Conservation (phyloP, 1,140 invertebrate species). For the Macrobrachium rosenbergii region DNA sequence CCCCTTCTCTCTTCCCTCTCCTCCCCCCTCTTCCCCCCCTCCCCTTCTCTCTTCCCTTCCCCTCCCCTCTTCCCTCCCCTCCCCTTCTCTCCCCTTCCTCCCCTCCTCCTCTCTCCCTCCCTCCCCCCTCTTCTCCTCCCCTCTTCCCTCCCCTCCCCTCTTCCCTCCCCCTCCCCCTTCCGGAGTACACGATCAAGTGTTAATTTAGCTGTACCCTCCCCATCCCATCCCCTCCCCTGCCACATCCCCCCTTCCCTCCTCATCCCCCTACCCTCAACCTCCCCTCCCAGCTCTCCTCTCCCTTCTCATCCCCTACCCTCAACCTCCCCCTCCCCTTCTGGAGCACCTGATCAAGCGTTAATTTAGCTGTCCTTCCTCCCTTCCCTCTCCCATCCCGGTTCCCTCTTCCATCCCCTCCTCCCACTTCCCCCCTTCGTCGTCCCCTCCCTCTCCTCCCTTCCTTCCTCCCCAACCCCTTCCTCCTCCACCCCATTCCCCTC, state of each 20-base stretch:
- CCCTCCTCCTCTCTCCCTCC: slow-evolving; percentile 7
- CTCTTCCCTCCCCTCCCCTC: background rate
- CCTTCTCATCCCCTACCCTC: too few relatives aligned
- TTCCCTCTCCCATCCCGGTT: too few relatives aligned
- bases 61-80: background rate
- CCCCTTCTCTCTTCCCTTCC: slow-evolving; percentile 13
- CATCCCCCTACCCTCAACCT: background rate
- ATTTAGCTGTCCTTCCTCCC: too few relatives aligned
- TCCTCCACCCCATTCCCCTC: too few relatives aligned
- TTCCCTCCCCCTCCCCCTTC: slow-evolving; percentile 11
- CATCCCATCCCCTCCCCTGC: background rate
- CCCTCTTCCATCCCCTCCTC: too few relatives aligned
- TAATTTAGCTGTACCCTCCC: too few relatives aligned
- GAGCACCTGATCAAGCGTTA: too few relatives aligned
- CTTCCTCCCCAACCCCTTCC: too few relatives aligned
- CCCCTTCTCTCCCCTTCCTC: background rate
- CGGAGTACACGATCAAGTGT: too few relatives aligned
- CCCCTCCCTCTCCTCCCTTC: background rate
- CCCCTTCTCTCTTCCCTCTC: background rate
- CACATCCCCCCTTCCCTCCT: background rate
- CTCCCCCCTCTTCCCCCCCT: background rate
- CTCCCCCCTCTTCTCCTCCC: background rate
- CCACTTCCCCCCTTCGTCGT: too few relatives aligned
- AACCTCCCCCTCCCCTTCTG: too few relatives aligned
- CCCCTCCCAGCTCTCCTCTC: background rate